Evolutionary conservation across 2,888 invertebrate genomes (phyloP).

Genomic region (Loripinus fragilis): DNA sequence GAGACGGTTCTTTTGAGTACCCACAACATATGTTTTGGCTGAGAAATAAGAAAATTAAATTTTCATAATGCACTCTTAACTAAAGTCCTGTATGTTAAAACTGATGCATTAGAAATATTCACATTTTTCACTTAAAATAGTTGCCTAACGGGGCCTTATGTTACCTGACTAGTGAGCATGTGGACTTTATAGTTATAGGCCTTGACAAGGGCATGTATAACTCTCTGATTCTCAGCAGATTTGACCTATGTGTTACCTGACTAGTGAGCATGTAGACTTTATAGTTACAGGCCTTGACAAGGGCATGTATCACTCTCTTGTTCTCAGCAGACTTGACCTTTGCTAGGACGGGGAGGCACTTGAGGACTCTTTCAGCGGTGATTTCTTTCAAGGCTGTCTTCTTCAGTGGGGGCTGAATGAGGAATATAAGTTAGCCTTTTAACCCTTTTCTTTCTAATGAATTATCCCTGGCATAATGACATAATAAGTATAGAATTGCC

Average conservation of each 20-base stretch:
- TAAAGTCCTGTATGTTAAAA: no score
- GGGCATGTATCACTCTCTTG: slow-evolving; percentile 64
- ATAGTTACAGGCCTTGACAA: slow-evolving; percentile 74
- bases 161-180: slow-evolving; percentile 72
- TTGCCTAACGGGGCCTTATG: no score
- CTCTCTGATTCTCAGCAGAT: slow-evolving; percentile 60
- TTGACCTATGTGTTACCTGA: slow-evolving; percentile 70
- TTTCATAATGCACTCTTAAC: no score
- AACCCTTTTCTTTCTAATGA: no score
- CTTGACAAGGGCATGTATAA: slow-evolving; percentile 71
- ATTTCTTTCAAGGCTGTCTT: slow-evolving; percentile 70
- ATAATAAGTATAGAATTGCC: no score
- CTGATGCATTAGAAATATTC: no score
- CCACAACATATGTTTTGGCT: no score
- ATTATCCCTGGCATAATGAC: no score
- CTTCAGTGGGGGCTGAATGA: slow-evolving; percentile 76
- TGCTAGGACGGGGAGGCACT: slow-evolving; percentile 68
- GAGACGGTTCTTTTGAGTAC: no score
- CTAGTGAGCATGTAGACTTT: slow-evolving; percentile 66
- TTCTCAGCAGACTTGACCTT: slow-evolving; percentile 68
- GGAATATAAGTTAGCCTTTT: no score
- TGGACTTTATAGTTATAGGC: slow-evolving; percentile 71
- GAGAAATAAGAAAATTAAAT: no score
- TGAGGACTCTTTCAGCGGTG: slow-evolving; percentile 70
- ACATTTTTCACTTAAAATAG: no score